Conservation (phyloP, 2,113 vertebrate genomes). For the Pterophyllum scalare region DNA sequence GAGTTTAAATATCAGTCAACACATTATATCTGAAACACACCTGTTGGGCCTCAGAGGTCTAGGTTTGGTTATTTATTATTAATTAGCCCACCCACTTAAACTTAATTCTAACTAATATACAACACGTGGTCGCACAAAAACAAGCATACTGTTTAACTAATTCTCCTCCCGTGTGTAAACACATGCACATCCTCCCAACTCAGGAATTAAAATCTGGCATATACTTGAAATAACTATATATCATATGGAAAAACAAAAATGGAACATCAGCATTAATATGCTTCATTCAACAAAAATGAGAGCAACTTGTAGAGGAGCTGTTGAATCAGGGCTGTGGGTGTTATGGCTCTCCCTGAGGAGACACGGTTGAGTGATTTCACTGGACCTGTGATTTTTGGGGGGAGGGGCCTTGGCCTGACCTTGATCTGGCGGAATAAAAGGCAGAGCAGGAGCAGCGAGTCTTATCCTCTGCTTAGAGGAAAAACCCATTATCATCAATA, state of each 20-base stretch:
- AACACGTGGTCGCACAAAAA: slow-evolving; percentile 51
- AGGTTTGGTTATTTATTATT: slow-evolving; percentile 64
- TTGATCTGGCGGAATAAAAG: slow-evolving; percentile 63
- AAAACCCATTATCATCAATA: slow-evolving; percentile 29
- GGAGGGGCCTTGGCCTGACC: slow-evolving; percentile 54
- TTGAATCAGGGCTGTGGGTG: slow-evolving; percentile 22
- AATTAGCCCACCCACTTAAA: slow-evolving; percentile 55
- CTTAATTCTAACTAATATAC: slow-evolving; percentile 48
- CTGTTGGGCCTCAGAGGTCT: slow-evolving; percentile 47
- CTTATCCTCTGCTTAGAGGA: slow-evolving; percentile 47
- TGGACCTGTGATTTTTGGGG: slow-evolving; percentile 31
- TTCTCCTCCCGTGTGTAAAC: slow-evolving; percentile 32
- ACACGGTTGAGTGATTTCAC: slow-evolving; percentile 60
- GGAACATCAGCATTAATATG: slow-evolving; percentile 23
- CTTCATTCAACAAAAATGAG: slow-evolving; percentile 24
- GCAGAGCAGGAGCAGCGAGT: slow-evolving; percentile 68
- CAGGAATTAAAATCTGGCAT: slow-evolving; percentile 46
- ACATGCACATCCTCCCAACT: slow-evolving; percentile 41
- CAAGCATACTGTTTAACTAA: slow-evolving; percentile 43
- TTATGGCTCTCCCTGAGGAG: slow-evolving; percentile 69
- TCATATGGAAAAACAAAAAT: not conserved
- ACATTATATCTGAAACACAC: slow-evolving; percentile 61
- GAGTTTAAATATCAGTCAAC: slow-evolving; percentile 74
- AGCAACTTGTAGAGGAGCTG: slow-evolving; percentile 11
- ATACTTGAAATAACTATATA: slow-evolving; percentile 43